Evolutionary conservation across 2,113 vertebrate species (phyloP).

Genomic region (Mungos mungo): DNA sequence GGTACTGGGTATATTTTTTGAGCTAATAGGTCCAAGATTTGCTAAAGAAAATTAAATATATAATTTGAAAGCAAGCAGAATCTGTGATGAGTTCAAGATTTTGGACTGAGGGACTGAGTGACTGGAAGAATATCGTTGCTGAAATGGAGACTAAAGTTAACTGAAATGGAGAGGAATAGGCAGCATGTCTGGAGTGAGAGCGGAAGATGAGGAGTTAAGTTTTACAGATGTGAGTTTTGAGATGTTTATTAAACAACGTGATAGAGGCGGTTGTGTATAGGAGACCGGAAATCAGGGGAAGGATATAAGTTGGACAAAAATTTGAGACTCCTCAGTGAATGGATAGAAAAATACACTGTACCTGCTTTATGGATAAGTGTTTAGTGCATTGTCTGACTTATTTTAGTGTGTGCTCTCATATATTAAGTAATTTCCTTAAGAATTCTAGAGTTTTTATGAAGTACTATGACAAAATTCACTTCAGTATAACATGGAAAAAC

Average conservation of each 20-base stretch:
- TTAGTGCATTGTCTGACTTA: neutral
- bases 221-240: neutral
- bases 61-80: neutral
- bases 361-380: neutral
- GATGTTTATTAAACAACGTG: neutral
- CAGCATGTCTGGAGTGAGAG: neutral
- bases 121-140: neutral
- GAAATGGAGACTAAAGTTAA: neutral
- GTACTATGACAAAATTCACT: neutral
- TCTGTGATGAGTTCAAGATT: neutral
- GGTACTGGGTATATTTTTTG: neutral
- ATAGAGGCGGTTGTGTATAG: neutral
- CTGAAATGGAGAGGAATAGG: neutral
- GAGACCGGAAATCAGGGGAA: neutral
- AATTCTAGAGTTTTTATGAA: neutral
- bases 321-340: neutral
- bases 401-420: neutral
- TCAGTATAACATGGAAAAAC: neutral
- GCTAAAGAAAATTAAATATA: neutral
- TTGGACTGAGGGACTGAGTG: neutral
- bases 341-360: neutral
- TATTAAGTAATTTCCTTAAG: neutral
- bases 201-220: neutral
- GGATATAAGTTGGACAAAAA: neutral
- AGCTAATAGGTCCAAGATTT: neutral